phyloP scores from a whole-genome alignment of 2,113 vertebrate species.

The Struthio camelus region DNA sequence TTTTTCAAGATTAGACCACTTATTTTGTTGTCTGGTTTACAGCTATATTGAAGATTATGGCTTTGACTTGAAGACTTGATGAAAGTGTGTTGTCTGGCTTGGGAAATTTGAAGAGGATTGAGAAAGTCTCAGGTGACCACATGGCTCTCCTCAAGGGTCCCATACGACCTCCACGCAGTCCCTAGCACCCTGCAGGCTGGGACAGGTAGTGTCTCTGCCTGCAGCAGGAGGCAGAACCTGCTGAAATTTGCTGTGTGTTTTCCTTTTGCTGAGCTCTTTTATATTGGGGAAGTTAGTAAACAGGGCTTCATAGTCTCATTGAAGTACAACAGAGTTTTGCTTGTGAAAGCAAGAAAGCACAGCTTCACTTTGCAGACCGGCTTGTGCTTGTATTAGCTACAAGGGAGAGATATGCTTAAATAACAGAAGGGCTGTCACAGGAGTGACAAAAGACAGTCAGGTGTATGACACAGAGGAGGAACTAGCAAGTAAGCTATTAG shows the following conservation, averaged over 20 bases:
- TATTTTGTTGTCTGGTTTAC: not conserved
- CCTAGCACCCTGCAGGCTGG: not conserved
- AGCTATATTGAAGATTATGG: not conserved
- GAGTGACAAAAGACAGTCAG: conserved; percentile 4
- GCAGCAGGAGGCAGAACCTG: not conserved
- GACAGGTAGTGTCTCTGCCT: not conserved
- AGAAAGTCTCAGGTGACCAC: not conserved
- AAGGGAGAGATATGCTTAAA: not conserved
- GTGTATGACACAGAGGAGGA: not conserved
- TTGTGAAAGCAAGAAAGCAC: not conserved
- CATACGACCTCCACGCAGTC: rapidly evolving
- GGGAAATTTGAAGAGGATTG: not conserved
- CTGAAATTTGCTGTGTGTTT: not conserved
- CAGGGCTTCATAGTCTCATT: not conserved
- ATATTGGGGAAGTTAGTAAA: not conserved
- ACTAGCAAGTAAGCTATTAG: not conserved
- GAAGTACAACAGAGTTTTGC: not conserved
- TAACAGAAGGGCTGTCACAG: conserved; percentile 3
- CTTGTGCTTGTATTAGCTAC: not conserved
- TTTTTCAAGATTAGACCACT: not conserved
- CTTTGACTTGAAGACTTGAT: not conserved
- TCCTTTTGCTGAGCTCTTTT: not conserved
- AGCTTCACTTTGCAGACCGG: not conserved
- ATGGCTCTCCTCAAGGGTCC: not conserved
- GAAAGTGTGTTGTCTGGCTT: not conserved